Evolutionary conservation across 2,797 vertebrate species (phyloP).

Genomic region (Petrocephalus schoutedeni): DNA sequence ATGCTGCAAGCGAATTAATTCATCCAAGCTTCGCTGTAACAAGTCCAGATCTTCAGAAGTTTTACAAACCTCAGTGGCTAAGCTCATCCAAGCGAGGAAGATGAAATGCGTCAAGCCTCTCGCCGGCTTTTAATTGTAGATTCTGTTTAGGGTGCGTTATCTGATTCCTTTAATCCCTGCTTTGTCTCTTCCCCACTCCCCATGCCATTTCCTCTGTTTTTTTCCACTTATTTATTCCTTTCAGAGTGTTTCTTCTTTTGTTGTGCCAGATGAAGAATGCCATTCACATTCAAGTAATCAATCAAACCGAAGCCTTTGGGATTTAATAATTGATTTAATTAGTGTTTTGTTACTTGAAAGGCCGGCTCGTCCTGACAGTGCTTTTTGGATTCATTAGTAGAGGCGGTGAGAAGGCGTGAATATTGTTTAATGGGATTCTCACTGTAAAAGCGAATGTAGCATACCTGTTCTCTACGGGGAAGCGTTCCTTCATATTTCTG

Average conservation of each 20-base stretch:
- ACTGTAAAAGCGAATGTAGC: not conserved
- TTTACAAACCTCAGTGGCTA: not conserved
- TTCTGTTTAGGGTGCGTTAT: constrained; percentile 38
- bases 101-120: not conserved
- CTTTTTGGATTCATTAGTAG: constrained; percentile 20
- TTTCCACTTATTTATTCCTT: constrained; percentile 34
- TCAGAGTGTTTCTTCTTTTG: constrained; percentile 32
- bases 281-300: constrained; percentile 20
- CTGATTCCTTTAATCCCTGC: constrained; percentile 30
- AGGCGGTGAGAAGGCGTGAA: not conserved
- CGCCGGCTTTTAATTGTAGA: not conserved
- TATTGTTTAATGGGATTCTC: constrained; percentile 7
- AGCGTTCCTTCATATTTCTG: not conserved
- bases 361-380: not conserved
- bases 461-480: not conserved
- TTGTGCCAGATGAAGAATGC: constrained; percentile 24
- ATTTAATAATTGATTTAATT: constrained; percentile 25
- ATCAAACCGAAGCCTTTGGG: constrained; percentile 13
- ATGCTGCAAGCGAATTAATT: not conserved
- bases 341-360: constrained; percentile 9
- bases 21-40: not conserved
- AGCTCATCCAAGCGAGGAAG: not conserved
- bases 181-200: constrained; percentile 13
- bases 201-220: not conserved
- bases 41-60: not conserved